phyloP scores from a whole-genome alignment of 1,140 invertebrate species.

The Copidosoma floridanum region DNA sequence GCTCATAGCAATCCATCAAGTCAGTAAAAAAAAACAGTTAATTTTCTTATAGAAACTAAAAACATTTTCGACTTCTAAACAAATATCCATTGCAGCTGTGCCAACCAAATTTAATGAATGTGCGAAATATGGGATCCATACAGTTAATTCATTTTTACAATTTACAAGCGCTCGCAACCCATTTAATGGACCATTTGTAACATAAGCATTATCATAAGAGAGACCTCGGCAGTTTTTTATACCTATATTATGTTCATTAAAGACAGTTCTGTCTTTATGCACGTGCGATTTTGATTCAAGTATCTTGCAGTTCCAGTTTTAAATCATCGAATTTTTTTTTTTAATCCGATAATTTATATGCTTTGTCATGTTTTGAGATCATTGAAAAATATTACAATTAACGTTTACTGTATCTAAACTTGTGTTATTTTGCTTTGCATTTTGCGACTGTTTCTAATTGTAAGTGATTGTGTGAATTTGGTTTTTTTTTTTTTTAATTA shows the following conservation, averaged over 20 bases:
- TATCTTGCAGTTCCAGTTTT: neutral
- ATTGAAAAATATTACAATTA: neutral
- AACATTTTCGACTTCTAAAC: slow-evolving; percentile 22
- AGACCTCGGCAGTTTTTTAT: slow-evolving; percentile 42
- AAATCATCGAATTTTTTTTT: neutral
- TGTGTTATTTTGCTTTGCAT: too few species aligned
- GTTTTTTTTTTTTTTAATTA: too few species aligned
- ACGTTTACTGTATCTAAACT: too few species aligned
- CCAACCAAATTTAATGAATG: too few species aligned
- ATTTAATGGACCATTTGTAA: slow-evolving; percentile 41
- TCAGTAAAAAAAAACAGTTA: slow-evolving; percentile 35
- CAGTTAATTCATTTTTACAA: slow-evolving; percentile 28
- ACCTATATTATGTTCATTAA: slow-evolving; percentile 26
- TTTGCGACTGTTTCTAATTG: too few species aligned
- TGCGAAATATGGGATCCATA: slow-evolving; percentile 33
- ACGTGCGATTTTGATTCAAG: neutral
- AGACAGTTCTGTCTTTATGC: slow-evolving; percentile 27
- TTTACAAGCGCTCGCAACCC: slow-evolving; percentile 35
- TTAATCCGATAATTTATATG: neutral
- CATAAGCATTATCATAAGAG: slow-evolving; percentile 42
- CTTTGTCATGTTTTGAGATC: neutral
- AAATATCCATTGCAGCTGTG: slow-evolving; percentile 31
- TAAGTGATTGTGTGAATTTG: too few species aligned
- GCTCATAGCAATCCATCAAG: slow-evolving; percentile 19
- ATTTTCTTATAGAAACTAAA: slow-evolving; percentile 21